Evolutionary conservation across 2,888 invertebrate species (phyloP), one percentile per base, ranked within the genome.

Genomic region (Xanthorhoe designata): DNA sequence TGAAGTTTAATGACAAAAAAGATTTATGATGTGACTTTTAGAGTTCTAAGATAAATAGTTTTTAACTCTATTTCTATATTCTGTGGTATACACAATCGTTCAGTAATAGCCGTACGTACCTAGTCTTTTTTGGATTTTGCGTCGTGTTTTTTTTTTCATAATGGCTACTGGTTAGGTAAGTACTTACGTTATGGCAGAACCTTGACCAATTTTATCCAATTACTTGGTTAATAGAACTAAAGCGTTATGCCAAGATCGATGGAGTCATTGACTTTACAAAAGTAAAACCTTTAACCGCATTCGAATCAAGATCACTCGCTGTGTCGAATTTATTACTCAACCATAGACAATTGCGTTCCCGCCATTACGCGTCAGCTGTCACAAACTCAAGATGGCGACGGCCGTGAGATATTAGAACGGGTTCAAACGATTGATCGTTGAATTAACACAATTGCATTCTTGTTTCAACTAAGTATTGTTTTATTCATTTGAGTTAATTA

Each of bases 341-440:
- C 79, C 83, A 81, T 81, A 82, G 84, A 84, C 81, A 84, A 84
- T 66, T 58, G 81, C 78, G 73, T 80, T 83, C 79, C 82, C 81
- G 80, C 83, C 82, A 82, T 83, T 81, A 79, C 80, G 76, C 78
- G 81, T 83, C 80, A 82, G 80, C 82, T 84, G 84, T 83, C 85
- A 84, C 79, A 75, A 69, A 65, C 45, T 52, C 78, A 84, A 84
- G 79, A 85, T 85, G 85, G 85, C 82, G 83, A 70, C 78, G 81
- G 74, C 82, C 81, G 80, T 86, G 84, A 85, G 84, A 80, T 67
- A 67, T 66, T 67, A 55, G 65, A 66, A 59, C 57, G 64, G 62
- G 53, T 45, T 45, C 47, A 17, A 56, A 49, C 56, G 66, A 68
- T 66, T 71, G 66, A 68, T 66, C 58, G 59, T 17, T 70, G 64